Evolutionary conservation across 1,140 invertebrate genomes (phyloP).

Genomic region (Heliconius hermathena): DNA sequence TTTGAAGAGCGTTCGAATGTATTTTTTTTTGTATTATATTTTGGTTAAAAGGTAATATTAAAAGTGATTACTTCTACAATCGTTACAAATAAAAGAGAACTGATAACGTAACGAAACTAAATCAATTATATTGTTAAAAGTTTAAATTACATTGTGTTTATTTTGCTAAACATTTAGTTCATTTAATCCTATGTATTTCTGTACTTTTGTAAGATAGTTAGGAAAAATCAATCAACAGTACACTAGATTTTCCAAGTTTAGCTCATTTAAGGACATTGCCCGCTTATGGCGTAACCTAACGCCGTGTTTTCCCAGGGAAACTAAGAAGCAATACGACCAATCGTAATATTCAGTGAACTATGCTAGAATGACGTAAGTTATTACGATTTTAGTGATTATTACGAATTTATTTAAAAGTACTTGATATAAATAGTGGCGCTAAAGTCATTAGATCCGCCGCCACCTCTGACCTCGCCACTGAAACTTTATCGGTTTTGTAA

Average conservation of each 20-base stretch:
- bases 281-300: too few species aligned
- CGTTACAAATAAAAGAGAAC: not conserved
- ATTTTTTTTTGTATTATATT: not conserved
- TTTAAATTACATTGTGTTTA: not conserved
- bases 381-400: not conserved
- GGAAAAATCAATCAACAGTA: too few species aligned
- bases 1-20: not conserved
- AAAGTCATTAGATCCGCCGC: slow-evolving; percentile 16
- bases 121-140: not conserved
- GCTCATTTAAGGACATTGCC: too few species aligned
- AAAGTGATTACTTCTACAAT: not conserved
- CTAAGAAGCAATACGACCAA: too few species aligned
- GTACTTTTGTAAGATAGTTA: not conserved
- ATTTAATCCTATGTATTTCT: not conserved
- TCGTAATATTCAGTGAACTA: not conserved
- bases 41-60: not conserved
- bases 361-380: not conserved
- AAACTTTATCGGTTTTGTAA: slow-evolving; percentile 25
- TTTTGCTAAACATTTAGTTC: not conserved
- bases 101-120: not conserved
- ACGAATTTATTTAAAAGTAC: not conserved
- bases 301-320: too few species aligned
- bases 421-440: not conserved
- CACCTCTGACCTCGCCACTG: slow-evolving; percentile 22
- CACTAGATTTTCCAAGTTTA: too few species aligned